Evolutionary conservation across 1,140 invertebrate species (phyloP), one percentile per base, ranked within the genome.

Genomic region (Bombus soroeensis): DNA sequence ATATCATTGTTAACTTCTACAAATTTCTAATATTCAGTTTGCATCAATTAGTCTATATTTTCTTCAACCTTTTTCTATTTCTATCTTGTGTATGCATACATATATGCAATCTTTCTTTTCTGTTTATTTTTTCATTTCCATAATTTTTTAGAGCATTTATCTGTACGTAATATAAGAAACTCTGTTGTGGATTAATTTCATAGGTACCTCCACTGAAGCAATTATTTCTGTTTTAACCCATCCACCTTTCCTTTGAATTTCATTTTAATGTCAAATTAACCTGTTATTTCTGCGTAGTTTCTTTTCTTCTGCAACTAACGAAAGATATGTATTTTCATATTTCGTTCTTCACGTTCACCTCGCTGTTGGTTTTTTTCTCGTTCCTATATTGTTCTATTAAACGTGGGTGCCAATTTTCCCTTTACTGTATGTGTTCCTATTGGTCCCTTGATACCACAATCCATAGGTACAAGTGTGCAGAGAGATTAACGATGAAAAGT

Each of bases 401-500:
- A 47, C 18, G n/a, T 47, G 8, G 32, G 18, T 34, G 41, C 1
- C n/a, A 74, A 74, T 53, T 77, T 62, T 59, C 74, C 57, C 25
- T 28, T 18, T 53, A 53, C 47, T 53, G 47, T 1, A 18, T 22
- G 18, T 53, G 47, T 22, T 53, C 6, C 47, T 53, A 53, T 53
- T 22, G 47, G 0, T 8, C 18, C 47, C 5, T 22, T 53, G 18
- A 77, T 41, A n/a, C 22, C 15, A 37, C 1, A 32, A 68, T 70
- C 25, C 3, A 70, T 32, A 32, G 37, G 1, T 6, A 53, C 5
- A 53, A 53, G 47, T 53, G 6, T 39, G 25, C 37, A 59, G 53
- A 43, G 74, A 77, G 32, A 77, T 62, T 77, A 77, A 76, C 53
- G 32, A 62, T 57, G 53, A 39, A 76, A 76, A 62, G 53, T 62